phyloP scores from a whole-genome alignment of 2,888 invertebrate genomes.

The Watsonalla binaria region DNA sequence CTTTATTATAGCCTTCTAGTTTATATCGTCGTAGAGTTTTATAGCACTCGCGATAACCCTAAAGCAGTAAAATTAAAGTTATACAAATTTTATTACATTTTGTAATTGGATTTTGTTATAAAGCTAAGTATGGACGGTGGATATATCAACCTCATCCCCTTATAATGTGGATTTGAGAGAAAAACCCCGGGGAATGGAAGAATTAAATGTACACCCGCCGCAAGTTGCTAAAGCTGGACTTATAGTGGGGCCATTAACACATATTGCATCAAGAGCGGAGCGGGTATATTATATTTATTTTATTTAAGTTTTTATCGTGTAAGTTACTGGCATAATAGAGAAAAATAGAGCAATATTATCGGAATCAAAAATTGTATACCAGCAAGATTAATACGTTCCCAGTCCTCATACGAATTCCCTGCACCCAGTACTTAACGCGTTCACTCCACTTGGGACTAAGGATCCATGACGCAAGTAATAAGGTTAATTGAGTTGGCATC shows the following conservation, averaged over 20 bases:
- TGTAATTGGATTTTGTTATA: conserved; percentile 22
- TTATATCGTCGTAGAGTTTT: too few species aligned
- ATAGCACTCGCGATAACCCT: too few species aligned
- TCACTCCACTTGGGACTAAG: too few species aligned
- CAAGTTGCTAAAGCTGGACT: conserved; percentile 36
- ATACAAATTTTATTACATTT: conserved; percentile 6
- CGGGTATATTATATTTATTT: conserved; percentile 6
- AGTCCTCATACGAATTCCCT: conserved; percentile 10
- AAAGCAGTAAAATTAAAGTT: too few species aligned
- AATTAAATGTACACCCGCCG: conserved; percentile 46
- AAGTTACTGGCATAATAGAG: too few species aligned
- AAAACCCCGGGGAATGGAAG: conserved; percentile 42
- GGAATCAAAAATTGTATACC: too few species aligned
- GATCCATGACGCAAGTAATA: too few species aligned
- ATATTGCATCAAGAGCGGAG: conserved; percentile 11
- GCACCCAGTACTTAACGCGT: too few species aligned
- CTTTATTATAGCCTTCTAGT: too few species aligned
- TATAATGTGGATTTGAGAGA: conserved; percentile 32
- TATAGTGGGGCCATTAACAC: conserved; percentile 36
- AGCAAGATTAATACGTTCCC: too few species aligned
- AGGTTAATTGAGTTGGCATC: too few species aligned
- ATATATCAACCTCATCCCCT: conserved; percentile 23
- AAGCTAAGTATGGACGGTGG: conserved; percentile 14
- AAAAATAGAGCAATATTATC: too few species aligned
- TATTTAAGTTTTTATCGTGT: conserved; percentile 13